Evolutionary conservation across 1,140 invertebrate species (phyloP).

Genomic region (Mamestra configurata): DNA sequence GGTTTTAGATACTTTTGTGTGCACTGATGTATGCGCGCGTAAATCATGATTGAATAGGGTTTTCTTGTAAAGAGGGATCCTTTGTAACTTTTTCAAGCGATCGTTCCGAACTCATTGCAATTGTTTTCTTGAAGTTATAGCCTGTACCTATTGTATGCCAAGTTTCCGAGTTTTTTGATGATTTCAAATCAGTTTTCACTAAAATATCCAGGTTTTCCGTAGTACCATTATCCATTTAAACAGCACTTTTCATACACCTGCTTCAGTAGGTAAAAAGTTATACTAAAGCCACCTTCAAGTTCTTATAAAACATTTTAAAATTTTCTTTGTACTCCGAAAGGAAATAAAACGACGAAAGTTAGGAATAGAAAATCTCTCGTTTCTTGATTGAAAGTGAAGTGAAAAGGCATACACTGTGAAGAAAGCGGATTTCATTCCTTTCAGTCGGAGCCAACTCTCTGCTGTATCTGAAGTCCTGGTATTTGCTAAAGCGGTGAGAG

Average conservation of each 20-base stretch:
- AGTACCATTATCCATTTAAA: too few relatives aligned
- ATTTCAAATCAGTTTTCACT: too few relatives aligned
- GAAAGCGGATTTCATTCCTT: constrained; percentile 21
- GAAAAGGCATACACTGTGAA: constrained; percentile 33
- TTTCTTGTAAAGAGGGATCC: neutral
- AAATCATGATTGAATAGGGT: neutral
- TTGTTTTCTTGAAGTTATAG: neutral
- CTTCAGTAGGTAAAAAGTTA: neutral
- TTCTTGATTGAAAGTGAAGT: constrained; percentile 42
- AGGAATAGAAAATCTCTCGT: constrained; percentile 27
- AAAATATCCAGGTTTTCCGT: too few relatives aligned
- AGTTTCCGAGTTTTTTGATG: neutral
- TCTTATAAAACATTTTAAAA: constrained; percentile 27
- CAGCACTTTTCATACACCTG: too few relatives aligned
- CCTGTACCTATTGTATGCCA: neutral
- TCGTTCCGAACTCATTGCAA: neutral
- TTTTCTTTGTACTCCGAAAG: constrained; percentile 1
- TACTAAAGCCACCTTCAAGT: neutral
- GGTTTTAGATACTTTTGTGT: neutral
- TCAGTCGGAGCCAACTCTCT: constrained; percentile 15
- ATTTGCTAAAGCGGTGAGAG: constrained; percentile 11
- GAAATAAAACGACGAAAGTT: constrained; percentile 22
- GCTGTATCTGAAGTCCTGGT: constrained; percentile 19
- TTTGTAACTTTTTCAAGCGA: neutral
- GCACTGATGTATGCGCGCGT: neutral